These are phyloP conservation scores for Lordiphosa fenestrarum DNA, from an alignment of 2,888 invertebrate genomes.

Conservation along the genomic window DNA sequence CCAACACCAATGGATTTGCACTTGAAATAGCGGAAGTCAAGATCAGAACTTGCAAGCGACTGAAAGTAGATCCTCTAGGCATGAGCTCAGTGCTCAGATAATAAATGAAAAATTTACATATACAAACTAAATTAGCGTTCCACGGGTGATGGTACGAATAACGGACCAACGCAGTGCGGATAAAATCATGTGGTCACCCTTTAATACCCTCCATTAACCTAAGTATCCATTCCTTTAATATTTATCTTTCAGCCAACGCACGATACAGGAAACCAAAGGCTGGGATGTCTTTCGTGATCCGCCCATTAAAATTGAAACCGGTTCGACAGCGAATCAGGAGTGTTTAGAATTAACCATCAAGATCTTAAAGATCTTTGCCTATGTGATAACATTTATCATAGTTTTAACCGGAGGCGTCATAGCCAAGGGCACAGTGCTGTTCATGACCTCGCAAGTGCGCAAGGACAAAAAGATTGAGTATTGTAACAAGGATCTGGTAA, in stretches of 20 bases:
- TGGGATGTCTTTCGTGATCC: constrained; percentile 98
- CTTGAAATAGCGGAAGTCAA: constrained; percentile 50
- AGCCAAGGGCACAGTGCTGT: constrained; percentile 92
- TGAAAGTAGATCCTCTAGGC: constrained; percentile 16
- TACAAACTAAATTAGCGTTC: too few relatives aligned
- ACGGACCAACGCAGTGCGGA: too few relatives aligned
- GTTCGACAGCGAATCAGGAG: constrained; percentile 93
- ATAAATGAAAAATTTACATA: not conserved
- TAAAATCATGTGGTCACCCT: too few relatives aligned
- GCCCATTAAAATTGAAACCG: constrained; percentile 92
- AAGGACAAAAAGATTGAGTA: constrained; percentile 88
- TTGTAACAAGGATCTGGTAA: constrained; percentile 93
- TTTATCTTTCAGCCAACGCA: constrained; percentile 84
- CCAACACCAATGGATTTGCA: not conserved
- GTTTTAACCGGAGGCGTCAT: constrained; percentile 92
- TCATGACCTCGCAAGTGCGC: constrained; percentile 94
- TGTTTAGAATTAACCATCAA: constrained; percentile 92
- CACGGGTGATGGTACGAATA: too few relatives aligned
- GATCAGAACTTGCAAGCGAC: constrained; percentile 1
- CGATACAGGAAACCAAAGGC: constrained; percentile 93
- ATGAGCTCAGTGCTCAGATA: not conserved
- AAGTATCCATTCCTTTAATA: not conserved
- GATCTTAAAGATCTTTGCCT: constrained; percentile 91
- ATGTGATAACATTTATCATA: constrained; percentile 90
- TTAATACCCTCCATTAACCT: too few relatives aligned